phyloP scores from a whole-genome alignment of 2,113 vertebrate genomes.

The Fukomys damarensis region DNA sequence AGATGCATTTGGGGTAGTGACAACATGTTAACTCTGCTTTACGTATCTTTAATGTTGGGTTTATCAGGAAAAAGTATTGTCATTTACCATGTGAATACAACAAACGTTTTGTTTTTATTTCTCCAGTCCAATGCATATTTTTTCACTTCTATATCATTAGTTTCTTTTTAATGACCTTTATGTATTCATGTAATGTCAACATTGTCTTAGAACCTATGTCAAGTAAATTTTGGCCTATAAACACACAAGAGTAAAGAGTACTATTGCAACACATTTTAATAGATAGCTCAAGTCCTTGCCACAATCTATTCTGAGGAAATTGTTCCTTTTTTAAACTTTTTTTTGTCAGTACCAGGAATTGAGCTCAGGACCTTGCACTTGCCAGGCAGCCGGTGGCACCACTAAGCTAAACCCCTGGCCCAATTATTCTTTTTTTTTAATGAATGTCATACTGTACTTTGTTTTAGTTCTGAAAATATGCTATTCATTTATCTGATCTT shows the following conservation, averaged over 20 bases:
- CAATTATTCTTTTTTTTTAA: neutral
- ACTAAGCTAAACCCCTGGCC: too few relatives aligned
- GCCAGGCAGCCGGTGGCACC: too few relatives aligned
- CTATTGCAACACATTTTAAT: neutral
- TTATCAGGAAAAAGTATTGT: neutral
- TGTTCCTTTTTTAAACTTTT: neutral
- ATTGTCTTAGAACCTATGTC: neutral
- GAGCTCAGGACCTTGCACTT: too few relatives aligned
- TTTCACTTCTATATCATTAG: neutral
- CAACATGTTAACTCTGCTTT: neutral
- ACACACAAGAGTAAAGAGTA: neutral
- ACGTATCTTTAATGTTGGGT: neutral
- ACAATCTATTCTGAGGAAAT: neutral
- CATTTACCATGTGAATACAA: neutral
- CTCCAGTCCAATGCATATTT: neutral
- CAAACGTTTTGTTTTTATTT: neutral
- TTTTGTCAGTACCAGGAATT: too few relatives aligned
- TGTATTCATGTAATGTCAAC: neutral
- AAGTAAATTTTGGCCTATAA: neutral
- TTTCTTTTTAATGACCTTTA: constrained; percentile 18
- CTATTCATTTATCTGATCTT: neutral
- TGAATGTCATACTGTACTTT: neutral
- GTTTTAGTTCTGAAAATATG: neutral
- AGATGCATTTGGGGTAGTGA: neutral
- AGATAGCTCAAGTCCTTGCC: neutral